Percentiles rank a stretch among this genome's conserved stretches.
Evolutionary conservation across 2,888 invertebrate species (phyloP).

Genomic region (Lithophane socia): DNA sequence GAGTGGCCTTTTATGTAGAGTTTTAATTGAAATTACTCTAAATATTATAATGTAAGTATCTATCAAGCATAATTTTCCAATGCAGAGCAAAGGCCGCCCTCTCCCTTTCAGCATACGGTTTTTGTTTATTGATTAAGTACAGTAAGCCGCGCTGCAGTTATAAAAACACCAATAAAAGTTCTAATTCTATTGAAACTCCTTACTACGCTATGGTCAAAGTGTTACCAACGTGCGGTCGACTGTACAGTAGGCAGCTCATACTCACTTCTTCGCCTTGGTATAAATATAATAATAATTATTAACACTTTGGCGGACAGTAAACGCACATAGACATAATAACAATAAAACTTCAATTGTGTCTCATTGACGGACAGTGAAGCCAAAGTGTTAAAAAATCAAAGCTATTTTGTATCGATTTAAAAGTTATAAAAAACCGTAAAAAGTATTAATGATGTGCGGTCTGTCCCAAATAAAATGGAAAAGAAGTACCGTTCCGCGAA

Average conservation of each 20-base stretch:
- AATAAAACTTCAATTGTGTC: too few species aligned
- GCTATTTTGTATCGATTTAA: not conserved
- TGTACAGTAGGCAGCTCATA: not conserved
- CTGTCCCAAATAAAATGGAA: constrained; percentile 15
- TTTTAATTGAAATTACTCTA: too few species aligned
- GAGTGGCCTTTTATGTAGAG: too few species aligned
- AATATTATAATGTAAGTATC: too few species aligned
- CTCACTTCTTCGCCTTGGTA: not conserved
- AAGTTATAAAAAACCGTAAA: not conserved
- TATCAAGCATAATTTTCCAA: too few species aligned
- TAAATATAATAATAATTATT: not conserved
- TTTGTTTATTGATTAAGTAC: too few species aligned
- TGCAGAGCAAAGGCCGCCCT: too few species aligned
- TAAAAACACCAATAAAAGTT: not conserved
- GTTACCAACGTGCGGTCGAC: not conserved
- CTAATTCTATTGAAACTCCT: not conserved
- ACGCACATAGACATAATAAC: too few species aligned
- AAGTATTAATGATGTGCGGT: not conserved
- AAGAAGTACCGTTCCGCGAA: constrained; percentile 40
- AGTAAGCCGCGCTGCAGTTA: not conserved
- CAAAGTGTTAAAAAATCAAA: not conserved
- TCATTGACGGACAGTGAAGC: too few species aligned
- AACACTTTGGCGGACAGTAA: too few species aligned
- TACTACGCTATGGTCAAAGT: not conserved
- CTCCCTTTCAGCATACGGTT: too few species aligned